These are phyloP conservation scores for Chelonus formosanus DNA, from an alignment of 2,888 invertebrate species.

Conservation along the genomic window DNA sequence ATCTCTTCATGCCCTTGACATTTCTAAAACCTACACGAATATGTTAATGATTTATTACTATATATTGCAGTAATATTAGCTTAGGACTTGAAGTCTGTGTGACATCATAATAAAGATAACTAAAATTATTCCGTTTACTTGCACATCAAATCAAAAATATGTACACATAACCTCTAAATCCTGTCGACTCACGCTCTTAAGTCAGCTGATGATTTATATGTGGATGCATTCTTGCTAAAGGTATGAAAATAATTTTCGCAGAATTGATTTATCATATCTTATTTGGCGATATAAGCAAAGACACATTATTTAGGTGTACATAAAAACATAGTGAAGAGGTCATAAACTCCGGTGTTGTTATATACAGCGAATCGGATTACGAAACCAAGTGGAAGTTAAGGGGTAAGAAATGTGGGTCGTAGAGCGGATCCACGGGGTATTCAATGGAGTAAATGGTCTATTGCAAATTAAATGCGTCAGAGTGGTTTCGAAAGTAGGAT, in stretches of 20 bases:
- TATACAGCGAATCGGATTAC: slow-evolving; percentile 40
- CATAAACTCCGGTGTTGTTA: slow-evolving; percentile 33
- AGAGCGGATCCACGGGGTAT: slow-evolving; percentile 45
- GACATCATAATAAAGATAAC: no score
- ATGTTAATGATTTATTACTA: no score
- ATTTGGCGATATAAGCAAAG: not conserved
- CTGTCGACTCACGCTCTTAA: no score
- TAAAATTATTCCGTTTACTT: no score
- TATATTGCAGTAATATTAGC: no score
- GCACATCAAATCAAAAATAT: no score
- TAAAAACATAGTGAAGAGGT: slow-evolving; percentile 16
- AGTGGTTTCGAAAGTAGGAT: slow-evolving; percentile 30
- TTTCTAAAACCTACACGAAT: no score
- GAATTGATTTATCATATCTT: not conserved
- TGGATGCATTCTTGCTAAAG: not conserved
- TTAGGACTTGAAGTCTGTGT: no score
- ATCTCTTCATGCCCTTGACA: no score
- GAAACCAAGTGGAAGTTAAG: slow-evolving; percentile 39
- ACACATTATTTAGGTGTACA: not conserved
- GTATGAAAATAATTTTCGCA: not conserved
- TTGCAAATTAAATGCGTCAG: slow-evolving; percentile 57
- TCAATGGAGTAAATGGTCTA: slow-evolving; percentile 61
- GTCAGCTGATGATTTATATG: no score
- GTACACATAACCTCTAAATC: no score
- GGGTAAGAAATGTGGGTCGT: slow-evolving; percentile 56